These are phyloP conservation scores for Heliangelus exortis DNA, from an alignment of 2,797 vertebrate species.

Conservation along the genomic window DNA sequence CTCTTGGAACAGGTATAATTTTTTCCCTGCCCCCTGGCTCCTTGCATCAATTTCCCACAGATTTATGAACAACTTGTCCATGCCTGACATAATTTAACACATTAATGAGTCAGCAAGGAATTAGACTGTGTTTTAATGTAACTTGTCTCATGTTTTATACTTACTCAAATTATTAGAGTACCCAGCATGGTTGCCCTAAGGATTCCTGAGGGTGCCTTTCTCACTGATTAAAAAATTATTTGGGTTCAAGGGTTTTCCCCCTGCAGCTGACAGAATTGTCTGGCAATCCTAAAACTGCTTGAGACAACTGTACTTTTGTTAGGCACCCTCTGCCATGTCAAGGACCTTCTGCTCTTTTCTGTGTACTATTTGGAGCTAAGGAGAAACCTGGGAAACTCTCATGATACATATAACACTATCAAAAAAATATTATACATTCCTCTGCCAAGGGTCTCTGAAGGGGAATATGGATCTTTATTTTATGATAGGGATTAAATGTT, in stretches of 20 bases:
- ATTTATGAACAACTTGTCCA: background rate
- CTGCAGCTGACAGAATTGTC: background rate
- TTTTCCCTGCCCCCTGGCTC: accelerated
- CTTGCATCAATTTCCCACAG: background rate
- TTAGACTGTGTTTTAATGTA: background rate
- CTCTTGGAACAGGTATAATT: background rate
- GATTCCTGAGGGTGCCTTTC: slow-evolving; percentile 3
- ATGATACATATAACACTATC: background rate
- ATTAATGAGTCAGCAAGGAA: background rate
- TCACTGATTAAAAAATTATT: background rate
- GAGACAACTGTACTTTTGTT: background rate
- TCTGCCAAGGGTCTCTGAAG: background rate
- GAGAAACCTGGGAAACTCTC: background rate
- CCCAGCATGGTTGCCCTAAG: background rate
- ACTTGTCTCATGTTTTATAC: background rate
- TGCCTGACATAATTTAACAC: background rate
- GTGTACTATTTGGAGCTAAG: background rate
- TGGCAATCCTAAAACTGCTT: background rate
- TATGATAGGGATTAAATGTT: background rate
- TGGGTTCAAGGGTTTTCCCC: slow-evolving; percentile 1
- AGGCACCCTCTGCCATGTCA: background rate
- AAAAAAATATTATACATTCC: background rate
- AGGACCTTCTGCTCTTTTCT: background rate
- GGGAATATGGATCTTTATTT: background rate
- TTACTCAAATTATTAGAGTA: background rate